Evolutionary conservation across 2,888 invertebrate species (phyloP), one percentile per base, ranked within the genome.

Genomic region (Hetaerina titia): DNA sequence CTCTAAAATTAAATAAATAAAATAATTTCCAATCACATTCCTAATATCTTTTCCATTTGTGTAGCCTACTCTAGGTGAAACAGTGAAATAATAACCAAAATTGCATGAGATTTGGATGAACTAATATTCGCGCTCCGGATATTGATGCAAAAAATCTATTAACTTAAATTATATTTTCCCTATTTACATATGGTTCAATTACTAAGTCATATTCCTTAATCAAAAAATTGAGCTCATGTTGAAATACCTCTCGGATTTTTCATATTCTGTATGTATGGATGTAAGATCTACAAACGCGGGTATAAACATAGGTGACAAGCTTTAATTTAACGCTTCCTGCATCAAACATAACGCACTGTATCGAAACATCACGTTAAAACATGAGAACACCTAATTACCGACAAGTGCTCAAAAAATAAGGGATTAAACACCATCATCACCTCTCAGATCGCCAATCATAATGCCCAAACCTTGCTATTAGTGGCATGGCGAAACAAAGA

Each of bases 361-460:
- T 31, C 81, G 81, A 81, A 81, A 81, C 81, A 81, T 31, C 81
- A 25, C 81, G 31, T 81, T 11, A 31, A 81, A 81, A 81, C 81
- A 81, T 81, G 31, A 81, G 81, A 81, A 9, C 22, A 81, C 81
- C 81, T 81, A 81, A 81, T 81, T 11, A 15, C 81, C 81, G 81
- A 81, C 81, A 31, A 81, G 81, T 6, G 31, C 81, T 31, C 25
- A 31, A 81, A 81, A 81, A 31, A 15, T 19, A 19, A 31, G 64
- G 63, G 45, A 64, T 64, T 64, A 90, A 90, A 90, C 45, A 56
- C 74, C 56, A 57, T 92, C 45, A 92, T 69, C 31, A 56, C 22
- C 92, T n/a, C 56, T 56, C 92, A 22, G 56, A 57, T 92, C 57
- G 69, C 81, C 81, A 31, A 81, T 81, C 81, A 81, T 56, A 92